phyloP scores from a whole-genome alignment of 1,140 invertebrate species.

The Odontomachus brunneus region DNA sequence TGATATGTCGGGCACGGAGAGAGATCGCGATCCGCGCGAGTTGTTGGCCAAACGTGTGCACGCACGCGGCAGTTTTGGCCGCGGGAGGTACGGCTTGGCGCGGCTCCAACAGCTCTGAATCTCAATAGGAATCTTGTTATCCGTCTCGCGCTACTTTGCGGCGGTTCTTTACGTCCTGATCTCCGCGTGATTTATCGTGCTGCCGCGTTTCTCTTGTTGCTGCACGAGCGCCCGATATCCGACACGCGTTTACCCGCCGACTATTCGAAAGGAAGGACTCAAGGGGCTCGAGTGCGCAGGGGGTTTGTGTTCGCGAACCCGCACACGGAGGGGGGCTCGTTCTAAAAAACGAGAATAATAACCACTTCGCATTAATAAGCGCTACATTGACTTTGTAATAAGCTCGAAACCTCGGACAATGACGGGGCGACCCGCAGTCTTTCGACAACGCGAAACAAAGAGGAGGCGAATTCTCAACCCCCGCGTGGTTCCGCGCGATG shows the following conservation, averaged over 20 bases:
- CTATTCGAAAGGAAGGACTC: neutral
- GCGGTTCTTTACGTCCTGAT: slow-evolving; percentile 46
- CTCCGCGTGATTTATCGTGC: slow-evolving; percentile 74
- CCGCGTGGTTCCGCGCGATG: neutral
- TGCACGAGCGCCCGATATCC: slow-evolving; percentile 4
- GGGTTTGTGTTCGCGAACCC: no score
- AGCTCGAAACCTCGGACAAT: neutral
- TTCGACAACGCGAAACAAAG: neutral
- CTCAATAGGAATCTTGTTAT: slow-evolving; percentile 78
- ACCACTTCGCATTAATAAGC: neutral
- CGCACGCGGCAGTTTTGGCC: slow-evolving; percentile 5
- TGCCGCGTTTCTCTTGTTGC: slow-evolving; percentile 17
- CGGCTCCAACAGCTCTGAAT: slow-evolving; percentile 61
- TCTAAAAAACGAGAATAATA: neutral
- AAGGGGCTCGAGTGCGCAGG: no score
- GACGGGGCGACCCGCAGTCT: neutral
- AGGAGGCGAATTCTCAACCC: neutral
- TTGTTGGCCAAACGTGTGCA: neutral
- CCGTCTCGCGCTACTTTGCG: slow-evolving; percentile 74
- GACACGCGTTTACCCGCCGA: neutral
- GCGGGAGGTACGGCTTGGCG: slow-evolving; percentile 54
- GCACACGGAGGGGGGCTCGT: no score
- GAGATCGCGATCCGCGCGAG: neutral
- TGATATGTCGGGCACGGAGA: neutral
- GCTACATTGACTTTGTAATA: neutral